Evolutionary conservation across 2,888 invertebrate genomes (phyloP), one percentile per base, ranked within the genome.

Genomic region (Trimorus sp.): DNA sequence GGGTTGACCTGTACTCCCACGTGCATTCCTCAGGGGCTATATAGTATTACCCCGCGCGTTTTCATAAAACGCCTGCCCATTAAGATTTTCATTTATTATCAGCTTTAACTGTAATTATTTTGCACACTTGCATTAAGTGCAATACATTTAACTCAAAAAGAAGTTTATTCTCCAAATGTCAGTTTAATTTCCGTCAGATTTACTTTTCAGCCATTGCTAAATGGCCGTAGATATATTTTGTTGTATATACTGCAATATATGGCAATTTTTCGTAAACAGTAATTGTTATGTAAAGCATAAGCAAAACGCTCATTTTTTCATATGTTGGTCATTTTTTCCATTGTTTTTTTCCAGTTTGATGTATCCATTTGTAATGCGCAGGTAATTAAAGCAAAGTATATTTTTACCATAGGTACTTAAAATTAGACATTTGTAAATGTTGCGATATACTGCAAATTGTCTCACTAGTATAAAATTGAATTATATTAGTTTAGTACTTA

Each of bases 21-120:
- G 75, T 82, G 82, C 78, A 79, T 82, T 82, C 82, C 82, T 82
- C 75, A 42, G 82, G 79, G 82, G 82, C 82, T 79, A 63, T 77
- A 74, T 74, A 77, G 79, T 79, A 82, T 75, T 75, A 62, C 82
- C 78, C 63, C 56, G 68, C 82, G 74, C 74, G 77, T 78, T 82
- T 82, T 68, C 78, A 65, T 82, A 78, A 82, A 82, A 82, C 54
- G 78, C 65, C 59, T 58, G 58, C 74, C 73, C 82, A 82, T 82
- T 82, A 82, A 63, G 74, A 82, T 63, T 65, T 74, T 74, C 70
- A 53, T 78, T 74, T 77, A 70, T 82, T 78, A 82, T 74, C 59
- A 74, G 73, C 54, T 62, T 75, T 69, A 68, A 74, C 70, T 56
- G 68, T 59, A 73, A 60, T 81, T 77, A 74, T 74, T 63, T 69